phyloP scores from a whole-genome alignment of 1,140 invertebrate genomes.

The Drosophila kurseongensis region DNA sequence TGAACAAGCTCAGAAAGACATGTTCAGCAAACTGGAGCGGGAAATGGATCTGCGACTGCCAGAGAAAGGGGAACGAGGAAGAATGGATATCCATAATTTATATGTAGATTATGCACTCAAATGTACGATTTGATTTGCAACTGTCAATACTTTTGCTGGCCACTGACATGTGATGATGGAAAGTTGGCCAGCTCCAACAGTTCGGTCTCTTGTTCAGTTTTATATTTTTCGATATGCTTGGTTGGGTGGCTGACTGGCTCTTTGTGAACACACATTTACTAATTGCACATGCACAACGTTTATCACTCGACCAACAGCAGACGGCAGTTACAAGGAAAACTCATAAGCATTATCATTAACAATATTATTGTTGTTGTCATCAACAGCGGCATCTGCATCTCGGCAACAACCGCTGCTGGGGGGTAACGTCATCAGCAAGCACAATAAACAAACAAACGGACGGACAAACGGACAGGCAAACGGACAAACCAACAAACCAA shows the following conservation, averaged over 20 bases:
- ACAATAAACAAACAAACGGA: conserved; percentile 55
- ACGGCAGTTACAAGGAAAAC: conserved; percentile 72
- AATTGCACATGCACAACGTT: conserved; percentile 74
- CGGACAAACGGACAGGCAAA: conserved; percentile 22
- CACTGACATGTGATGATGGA: conserved; percentile 62
- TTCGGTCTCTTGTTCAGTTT: neutral
- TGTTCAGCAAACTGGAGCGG: conserved; percentile 47
- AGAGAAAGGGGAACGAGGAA: neutral
- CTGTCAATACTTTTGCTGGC: conserved; percentile 62
- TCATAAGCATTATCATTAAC: conserved; percentile 83
- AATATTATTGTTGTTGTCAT: conserved; percentile 81
- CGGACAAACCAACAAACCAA: conserved; percentile 3
- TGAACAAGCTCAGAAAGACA: conserved; percentile 61
- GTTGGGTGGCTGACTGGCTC: neutral
- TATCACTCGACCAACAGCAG: conserved; percentile 64
- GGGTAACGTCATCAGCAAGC: conserved; percentile 62
- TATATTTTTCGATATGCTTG: neutral
- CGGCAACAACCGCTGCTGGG: conserved; percentile 40
- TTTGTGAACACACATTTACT: conserved; percentile 65
- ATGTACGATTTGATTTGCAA: conserved; percentile 75
- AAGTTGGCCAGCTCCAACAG: conserved; percentile 40
- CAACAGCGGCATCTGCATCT: conserved; percentile 40
- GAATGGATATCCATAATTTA: conserved; percentile 61
- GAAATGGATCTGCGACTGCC: conserved; percentile 42
- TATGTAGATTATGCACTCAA: conserved; percentile 65